These are phyloP conservation scores for Troglohyphantes excavatus DNA, from an alignment of 2,888 invertebrate genomes.

Conservation along the genomic window DNA sequence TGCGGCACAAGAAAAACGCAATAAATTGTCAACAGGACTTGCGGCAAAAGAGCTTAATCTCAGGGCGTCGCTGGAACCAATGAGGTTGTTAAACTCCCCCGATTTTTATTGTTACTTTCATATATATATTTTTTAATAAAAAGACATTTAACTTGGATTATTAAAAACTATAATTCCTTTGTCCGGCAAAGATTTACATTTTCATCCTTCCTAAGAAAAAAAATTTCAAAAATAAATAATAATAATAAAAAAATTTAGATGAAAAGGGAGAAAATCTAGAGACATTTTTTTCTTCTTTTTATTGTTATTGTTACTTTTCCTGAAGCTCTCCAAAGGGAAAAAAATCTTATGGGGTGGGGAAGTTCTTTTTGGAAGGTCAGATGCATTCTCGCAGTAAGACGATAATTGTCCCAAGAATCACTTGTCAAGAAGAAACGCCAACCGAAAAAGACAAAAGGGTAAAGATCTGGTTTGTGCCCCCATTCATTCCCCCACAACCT, in stretches of 20 bases:
- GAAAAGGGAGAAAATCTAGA: not conserved
- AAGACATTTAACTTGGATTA: conserved; percentile 39
- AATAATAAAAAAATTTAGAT: too few species aligned
- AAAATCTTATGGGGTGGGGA: conserved; percentile 12
- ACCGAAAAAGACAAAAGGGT: not conserved
- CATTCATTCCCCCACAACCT: not conserved
- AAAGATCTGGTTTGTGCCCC: not conserved
- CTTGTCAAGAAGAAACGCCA: not conserved
- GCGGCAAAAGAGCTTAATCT: conserved; percentile 3
- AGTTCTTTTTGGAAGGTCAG: conserved; percentile 23
- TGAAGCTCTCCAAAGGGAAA: conserved; percentile 2
- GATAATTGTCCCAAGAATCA: conserved; percentile 12
- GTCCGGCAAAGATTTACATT: conserved; percentile 52
- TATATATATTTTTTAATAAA: not conserved
- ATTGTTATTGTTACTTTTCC: not conserved
- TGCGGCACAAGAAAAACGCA: conserved; percentile 33
- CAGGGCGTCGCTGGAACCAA: conserved; percentile 26
- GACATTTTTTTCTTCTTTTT: not conserved
- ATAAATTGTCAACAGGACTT: conserved; percentile 51
- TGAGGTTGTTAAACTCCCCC: conserved; percentile 18
- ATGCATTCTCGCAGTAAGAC: conserved; percentile 23
- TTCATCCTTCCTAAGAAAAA: conserved; percentile 26
- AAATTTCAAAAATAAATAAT: conserved; percentile 10
- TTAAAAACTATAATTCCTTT: conserved; percentile 38
- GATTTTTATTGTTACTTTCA: not conserved